Conservation (phyloP, 2,888 invertebrate species). For the Galerucella pusilla region DNA sequence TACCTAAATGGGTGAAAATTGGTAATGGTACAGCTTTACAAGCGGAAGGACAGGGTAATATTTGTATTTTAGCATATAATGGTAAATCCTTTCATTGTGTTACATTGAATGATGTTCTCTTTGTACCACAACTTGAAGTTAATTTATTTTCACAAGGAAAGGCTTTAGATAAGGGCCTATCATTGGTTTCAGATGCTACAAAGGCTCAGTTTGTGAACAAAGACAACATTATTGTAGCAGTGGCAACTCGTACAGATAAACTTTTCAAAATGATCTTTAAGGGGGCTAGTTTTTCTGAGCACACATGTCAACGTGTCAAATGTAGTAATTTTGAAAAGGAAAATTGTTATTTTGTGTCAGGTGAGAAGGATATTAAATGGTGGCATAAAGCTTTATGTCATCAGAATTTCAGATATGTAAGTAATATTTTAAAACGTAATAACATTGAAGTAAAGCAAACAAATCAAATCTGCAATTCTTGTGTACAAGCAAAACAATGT, state of each 20-base stretch:
- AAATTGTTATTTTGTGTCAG: not conserved
- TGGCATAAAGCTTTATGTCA: slow-evolving; percentile 28
- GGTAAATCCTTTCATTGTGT: slow-evolving; percentile 39
- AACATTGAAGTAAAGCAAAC: slow-evolving; percentile 19
- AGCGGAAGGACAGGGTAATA: slow-evolving; percentile 31
- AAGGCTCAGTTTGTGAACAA: too few species aligned
- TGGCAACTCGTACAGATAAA: too few species aligned
- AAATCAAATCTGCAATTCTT: not conserved
- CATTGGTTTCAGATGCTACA: not conserved
- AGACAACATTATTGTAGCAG: too few species aligned
- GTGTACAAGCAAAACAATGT: too few species aligned
- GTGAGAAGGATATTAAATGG: not conserved
- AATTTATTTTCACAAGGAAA: too few species aligned
- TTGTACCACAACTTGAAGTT: not conserved
- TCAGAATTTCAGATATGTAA: slow-evolving; percentile 40
- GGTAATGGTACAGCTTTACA: slow-evolving; percentile 30
- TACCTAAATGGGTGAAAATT: slow-evolving; percentile 31
- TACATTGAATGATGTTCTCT: slow-evolving; percentile 46
- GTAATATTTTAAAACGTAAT: slow-evolving; percentile 23
- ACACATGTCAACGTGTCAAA: not conserved
- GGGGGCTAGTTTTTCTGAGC: not conserved
- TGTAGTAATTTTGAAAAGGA: not conserved
- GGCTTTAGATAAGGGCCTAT: not conserved
- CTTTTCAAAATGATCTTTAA: not conserved
- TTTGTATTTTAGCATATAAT: slow-evolving; percentile 9